Conservation (phyloP, 2,113 vertebrate genomes). For the Genyomyrus donnyi region DNA sequence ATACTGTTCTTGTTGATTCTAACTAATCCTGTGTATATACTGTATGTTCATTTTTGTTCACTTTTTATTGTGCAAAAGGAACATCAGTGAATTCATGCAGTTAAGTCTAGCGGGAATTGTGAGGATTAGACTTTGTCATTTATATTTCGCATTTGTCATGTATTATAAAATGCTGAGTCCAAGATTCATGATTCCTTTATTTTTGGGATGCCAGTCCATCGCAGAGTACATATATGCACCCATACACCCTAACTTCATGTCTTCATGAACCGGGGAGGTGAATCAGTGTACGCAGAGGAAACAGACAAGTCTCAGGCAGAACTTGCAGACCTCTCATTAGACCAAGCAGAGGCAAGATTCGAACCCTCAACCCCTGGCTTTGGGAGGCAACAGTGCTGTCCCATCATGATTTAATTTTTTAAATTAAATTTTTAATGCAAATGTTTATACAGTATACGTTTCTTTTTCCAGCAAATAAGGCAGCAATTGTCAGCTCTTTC, state of each 20-base stretch:
- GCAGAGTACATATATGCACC: not conserved
- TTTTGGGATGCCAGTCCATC: not conserved
- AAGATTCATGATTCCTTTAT: too few species aligned
- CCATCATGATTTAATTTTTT: not conserved
- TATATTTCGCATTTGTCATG: too few species aligned
- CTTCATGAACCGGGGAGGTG: not conserved
- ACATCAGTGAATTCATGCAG: not conserved
- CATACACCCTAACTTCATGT: not conserved
- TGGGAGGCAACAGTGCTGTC: not conserved
- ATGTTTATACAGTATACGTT: not conserved
- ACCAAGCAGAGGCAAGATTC: not conserved
- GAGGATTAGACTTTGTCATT: not conserved
- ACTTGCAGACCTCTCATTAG: not conserved
- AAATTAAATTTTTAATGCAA: not conserved
- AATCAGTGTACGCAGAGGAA: not conserved
- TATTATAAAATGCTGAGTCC: too few species aligned
- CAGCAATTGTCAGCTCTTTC: constrained; percentile 62
- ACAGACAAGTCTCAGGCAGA: not conserved
- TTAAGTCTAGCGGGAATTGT: not conserved
- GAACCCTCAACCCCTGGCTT: not conserved
- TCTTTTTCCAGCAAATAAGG: constrained; percentile 64
- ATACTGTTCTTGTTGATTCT: not conserved
- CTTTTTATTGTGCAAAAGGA: not conserved
- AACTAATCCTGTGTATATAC: not conserved
- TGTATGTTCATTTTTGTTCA: not conserved